phyloP scores from a whole-genome alignment of 1,140 invertebrate species.

The Neotoxoptera formosana region DNA sequence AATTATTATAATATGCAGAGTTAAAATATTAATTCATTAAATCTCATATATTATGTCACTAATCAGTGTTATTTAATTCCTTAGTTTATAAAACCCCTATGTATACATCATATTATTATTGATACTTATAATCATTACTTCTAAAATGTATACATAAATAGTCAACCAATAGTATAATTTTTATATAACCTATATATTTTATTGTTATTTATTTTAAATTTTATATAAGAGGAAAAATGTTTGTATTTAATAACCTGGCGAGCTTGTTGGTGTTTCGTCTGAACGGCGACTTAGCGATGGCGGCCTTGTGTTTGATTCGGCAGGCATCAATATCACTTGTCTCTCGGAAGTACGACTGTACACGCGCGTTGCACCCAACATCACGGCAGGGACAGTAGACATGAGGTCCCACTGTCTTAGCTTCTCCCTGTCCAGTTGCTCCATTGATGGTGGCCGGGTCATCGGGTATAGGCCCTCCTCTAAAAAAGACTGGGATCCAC shows the following conservation, averaged over 20 bases:
- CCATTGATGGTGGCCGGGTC: conserved; percentile 63
- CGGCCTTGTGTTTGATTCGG: conserved; percentile 53
- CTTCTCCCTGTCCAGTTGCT: conserved; percentile 80
- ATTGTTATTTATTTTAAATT: not conserved
- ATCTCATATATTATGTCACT: conserved; percentile 16
- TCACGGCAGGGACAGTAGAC: conserved; percentile 74
- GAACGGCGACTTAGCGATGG: conserved; percentile 52
- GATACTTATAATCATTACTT: conserved; percentile 4
- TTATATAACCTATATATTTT: not conserved
- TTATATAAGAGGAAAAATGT: not conserved
- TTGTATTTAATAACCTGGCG: conserved; percentile 60
- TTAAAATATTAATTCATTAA: conserved; percentile 5
- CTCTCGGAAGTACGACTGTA: conserved; percentile 56
- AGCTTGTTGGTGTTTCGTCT: conserved; percentile 60
- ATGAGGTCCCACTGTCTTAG: conserved; percentile 86
- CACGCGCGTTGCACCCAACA: conserved; percentile 59
- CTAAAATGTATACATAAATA: conserved; percentile 36
- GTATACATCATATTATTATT: not conserved
- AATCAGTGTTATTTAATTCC: not conserved
- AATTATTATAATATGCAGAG: conserved; percentile 39
- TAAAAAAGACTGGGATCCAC: conserved; percentile 67
- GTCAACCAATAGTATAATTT: conserved; percentile 9
- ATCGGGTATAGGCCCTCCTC: conserved; percentile 67
- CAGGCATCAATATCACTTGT: conserved; percentile 55
- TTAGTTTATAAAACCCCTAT: not conserved